Evolutionary conservation across 2,888 invertebrate species (phyloP).

Genomic region (Laothoe populi): DNA sequence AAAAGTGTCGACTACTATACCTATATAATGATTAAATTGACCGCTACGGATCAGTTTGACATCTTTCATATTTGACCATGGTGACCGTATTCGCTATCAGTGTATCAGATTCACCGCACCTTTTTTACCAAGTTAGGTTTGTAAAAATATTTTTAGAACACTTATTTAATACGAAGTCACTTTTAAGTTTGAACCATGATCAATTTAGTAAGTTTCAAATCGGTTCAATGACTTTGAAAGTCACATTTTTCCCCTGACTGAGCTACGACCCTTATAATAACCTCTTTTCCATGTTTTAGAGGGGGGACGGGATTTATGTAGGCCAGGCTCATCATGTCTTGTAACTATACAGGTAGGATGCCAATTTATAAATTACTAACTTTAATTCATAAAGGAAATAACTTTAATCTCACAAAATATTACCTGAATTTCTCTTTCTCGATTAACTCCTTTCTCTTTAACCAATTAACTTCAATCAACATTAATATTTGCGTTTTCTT

Average conservation of each 20-base stretch:
- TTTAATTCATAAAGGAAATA: no score
- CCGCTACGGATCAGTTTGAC: no score
- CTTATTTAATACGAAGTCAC: neutral
- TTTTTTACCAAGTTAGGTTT: no score
- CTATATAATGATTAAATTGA: no score
- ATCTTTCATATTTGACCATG: no score
- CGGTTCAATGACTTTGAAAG: conserved; percentile 5
- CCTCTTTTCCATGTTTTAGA: neutral
- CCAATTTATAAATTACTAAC: neutral
- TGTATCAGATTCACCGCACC: no score
- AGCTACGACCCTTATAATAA: conserved; percentile 1
- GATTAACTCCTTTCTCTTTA: neutral
- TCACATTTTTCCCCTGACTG: neutral
- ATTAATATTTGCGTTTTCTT: neutral
- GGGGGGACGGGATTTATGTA: neutral
- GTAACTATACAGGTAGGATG: neutral
- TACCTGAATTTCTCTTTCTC: no score
- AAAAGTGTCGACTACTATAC: no score
- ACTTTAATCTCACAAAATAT: no score
- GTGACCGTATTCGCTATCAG: no score
- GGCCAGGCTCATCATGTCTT: neutral
- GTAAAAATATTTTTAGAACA: neutral
- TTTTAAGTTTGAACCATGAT: neutral
- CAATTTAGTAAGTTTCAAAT: neutral
- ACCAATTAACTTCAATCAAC: neutral